Percentiles rank a stretch among this genome's conserved stretches.
Conservation (phyloP, 2,113 vertebrate species). For the Limnothrissa miodon region DNA sequence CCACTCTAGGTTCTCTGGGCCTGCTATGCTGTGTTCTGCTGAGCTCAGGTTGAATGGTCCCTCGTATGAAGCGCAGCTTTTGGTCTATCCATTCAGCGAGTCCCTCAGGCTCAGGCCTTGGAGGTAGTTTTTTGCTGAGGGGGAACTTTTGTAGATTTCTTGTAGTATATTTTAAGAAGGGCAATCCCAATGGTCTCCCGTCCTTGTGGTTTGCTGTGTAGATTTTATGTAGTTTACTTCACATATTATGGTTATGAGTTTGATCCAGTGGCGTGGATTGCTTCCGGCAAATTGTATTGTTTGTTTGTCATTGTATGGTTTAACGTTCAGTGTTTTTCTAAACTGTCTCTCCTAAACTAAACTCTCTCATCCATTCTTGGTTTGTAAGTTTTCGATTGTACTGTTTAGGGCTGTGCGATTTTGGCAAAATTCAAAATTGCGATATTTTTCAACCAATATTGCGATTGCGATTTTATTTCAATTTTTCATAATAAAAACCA, state of each 20-base stretch:
- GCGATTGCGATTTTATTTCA: too few species aligned
- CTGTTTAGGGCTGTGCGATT: too few species aligned
- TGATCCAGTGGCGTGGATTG: background rate
- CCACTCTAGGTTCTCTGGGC: background rate
- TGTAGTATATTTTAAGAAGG: background rate
- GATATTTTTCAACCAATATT: too few species aligned
- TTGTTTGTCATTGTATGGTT: background rate
- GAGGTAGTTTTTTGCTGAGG: background rate
- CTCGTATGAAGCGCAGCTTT: background rate
- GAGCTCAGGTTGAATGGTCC: background rate
- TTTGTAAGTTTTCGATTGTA: background rate
- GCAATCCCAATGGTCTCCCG: background rate
- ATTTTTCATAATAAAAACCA: too few species aligned
- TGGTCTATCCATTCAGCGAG: background rate
- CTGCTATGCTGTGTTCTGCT: background rate
- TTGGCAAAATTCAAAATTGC: too few species aligned
- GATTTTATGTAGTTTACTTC: background rate
- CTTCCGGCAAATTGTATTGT: background rate
- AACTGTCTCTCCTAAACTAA: background rate
- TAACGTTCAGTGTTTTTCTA: background rate
- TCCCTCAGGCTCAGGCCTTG: background rate
- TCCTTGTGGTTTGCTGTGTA: background rate
- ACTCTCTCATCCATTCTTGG: background rate
- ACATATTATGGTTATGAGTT: background rate
- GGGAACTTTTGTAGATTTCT: background rate